Base-by-base conservation (phyloP, 2,113 vertebrate genomes). In the Struthidea cinerea region DNA sequence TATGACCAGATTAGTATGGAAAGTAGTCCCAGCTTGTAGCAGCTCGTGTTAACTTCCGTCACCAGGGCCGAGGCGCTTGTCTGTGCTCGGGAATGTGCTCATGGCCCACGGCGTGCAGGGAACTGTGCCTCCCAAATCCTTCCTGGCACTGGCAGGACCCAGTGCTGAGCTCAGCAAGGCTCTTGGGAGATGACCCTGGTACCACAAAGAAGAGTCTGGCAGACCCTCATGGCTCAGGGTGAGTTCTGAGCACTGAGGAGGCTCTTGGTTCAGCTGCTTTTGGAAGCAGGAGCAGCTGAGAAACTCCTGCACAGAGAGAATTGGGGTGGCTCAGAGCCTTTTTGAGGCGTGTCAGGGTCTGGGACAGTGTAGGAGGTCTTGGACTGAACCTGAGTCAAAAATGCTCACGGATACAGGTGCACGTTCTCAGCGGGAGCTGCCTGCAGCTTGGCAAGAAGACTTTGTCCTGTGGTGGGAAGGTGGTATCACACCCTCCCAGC, bases 1-100 rank as follows among this genome's bases (percentile, higher is more conserved):
- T 96, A 56, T 82, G 92, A 88, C 75, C 81, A 94, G 85, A 91
- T 95, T 94, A 93, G 90, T 2, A 52, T 1, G 16, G 94, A 80
- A 96, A 96, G 55, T 52, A 90, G 59, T 60, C 78, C 67, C 94
- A 85, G 91, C 70, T 80, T 80, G 85, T 19, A 60, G 89, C 67
- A 71, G 87, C 35, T 95, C 4, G 1, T 10, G 63, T 74, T 93
- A 50, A 85, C 59, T 90, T 83, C 89, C 3, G 2, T 73, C 87
- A 53, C 44, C 33, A 22, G 77, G 19, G 65, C 60, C 3, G 4
- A 41, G 41, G 7, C 0, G 37, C 49, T 75, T 16, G 56, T 64
- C 55, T 3, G 2, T 46, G 39, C 63, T 76, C 0, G 8, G 86
- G 68, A 92, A 80, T 41, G 78, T 0, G 13, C 55, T 77, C 2